Base-by-base conservation (phyloP, 1,140 invertebrate species). In the Eriosoma lanigerum region DNA sequence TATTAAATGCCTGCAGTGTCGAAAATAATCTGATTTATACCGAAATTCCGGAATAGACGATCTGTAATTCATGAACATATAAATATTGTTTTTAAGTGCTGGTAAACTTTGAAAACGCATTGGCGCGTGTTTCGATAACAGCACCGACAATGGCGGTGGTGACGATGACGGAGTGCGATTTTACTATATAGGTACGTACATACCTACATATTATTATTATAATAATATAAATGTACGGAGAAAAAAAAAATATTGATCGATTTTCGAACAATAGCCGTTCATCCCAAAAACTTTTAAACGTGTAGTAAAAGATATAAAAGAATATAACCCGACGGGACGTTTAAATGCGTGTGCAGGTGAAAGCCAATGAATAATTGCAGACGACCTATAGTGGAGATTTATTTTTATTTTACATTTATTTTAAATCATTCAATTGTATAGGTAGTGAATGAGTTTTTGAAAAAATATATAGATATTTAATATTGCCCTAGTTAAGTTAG, bases 241-340 rank as follows among this genome's bases (percentile, higher is more conserved):
- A 24, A n/a, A 72, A 72, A 70, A 38, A 44, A 46, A 48, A 66
- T 72, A 72, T 72, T 72, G 68, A 72, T 72, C 26, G 15, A 24
- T 24, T 46, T 5, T 46, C 24, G 24, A 72, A 72, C 68, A 72
- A 72, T 72, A 72, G 68, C 46, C 21, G 68, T 29, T 52, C 46
- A 46, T 50, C 66, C 44, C 46, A 3, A n/a, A 50, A 72, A 52
- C 48, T 50, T 70, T 70, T 19, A 2, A 70, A 52, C 68, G 26
- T 15, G 17, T 24, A 38, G 15, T 52, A 1, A 8, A 72, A 52
- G 13, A 70, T 46, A 72, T 72, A 72, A 72, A 72, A 72, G 17
- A 8, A 24, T 6, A 26, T 38, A 52, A 72, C 48, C 26, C 46
- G 17, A 38, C 24, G 46, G 3, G 17, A 52, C 17, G 24, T 29